These are phyloP conservation scores for Drosophila azteca DNA, from an alignment of 1,140 invertebrate genomes.

Conservation along the genomic window DNA sequence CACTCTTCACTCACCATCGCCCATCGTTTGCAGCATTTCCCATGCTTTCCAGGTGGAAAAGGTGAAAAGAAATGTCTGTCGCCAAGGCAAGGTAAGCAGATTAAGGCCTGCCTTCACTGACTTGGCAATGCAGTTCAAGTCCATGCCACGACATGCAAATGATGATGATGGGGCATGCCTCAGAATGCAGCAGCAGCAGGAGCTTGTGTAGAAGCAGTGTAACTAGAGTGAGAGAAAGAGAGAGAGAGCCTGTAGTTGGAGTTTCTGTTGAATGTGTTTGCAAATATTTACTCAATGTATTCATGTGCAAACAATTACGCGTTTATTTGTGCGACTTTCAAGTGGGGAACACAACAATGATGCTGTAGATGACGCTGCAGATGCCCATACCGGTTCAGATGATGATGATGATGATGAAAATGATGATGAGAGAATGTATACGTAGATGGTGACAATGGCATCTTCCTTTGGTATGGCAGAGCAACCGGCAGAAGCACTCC, in stretches of 20 bases:
- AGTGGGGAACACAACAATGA: slow-evolving; percentile 39
- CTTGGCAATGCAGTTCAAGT: slow-evolving; percentile 69
- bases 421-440: slow-evolving; percentile 29
- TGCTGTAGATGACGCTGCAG: slow-evolving; percentile 22
- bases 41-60: not conserved
- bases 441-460: no score
- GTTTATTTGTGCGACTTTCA: slow-evolving; percentile 76
- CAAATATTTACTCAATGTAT: slow-evolving; percentile 78
- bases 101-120: slow-evolving; percentile 70
- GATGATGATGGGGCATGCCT: slow-evolving; percentile 34
- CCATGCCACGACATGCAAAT: slow-evolving; percentile 45
- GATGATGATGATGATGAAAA: slow-evolving; percentile 46
- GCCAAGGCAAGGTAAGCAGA: slow-evolving; percentile 76
- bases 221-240: not conserved
- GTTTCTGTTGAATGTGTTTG: slow-evolving; percentile 51
- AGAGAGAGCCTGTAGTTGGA: slow-evolving; percentile 6
- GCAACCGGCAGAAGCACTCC: not conserved
- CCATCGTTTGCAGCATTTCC: not conserved
- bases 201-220: no score
- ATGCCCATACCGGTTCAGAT: not conserved
- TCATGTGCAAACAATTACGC: slow-evolving; percentile 80
- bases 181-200: slow-evolving; percentile 15
- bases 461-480: no score
- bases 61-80: slow-evolving; percentile 48
- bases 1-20: not conserved